Percentiles rank a stretch among this genome's conserved stretches.
Evolutionary conservation across 2,113 vertebrate species (phyloP).

Genomic region (Pachypanchax playfairii): DNA sequence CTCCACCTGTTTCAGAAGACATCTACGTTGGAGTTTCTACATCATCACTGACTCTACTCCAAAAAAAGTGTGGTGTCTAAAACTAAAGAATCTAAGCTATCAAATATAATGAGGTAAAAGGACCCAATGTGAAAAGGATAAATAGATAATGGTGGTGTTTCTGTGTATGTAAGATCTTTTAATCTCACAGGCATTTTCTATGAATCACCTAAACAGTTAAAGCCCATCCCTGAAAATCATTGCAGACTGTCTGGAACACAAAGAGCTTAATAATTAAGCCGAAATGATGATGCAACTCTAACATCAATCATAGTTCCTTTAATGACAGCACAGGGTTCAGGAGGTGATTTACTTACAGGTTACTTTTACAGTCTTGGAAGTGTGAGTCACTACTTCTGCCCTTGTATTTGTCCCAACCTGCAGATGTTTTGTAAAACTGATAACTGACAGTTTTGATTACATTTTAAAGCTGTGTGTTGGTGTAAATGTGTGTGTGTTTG

Average conservation of each 20-base stretch:
- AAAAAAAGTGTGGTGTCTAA: too few species aligned
- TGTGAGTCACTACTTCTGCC: conserved; percentile 44
- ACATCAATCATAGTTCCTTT: conserved; percentile 38
- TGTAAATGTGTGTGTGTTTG: background rate
- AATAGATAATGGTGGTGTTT: too few species aligned
- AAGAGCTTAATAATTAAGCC: conserved; percentile 20
- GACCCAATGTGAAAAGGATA: too few species aligned
- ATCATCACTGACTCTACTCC: too few species aligned
- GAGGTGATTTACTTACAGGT: conserved; percentile 23
- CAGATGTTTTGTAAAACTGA: background rate
- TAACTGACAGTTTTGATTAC: too few species aligned
- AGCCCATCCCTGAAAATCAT: conserved; percentile 25
- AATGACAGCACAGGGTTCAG: conserved; percentile 7
- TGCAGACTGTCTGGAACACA: conserved; percentile 37
- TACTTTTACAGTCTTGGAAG: conserved; percentile 13
- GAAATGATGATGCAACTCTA: conserved; percentile 7
- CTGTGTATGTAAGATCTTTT: too few species aligned
- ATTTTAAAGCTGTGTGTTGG: too few species aligned
- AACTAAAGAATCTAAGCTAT: too few species aligned
- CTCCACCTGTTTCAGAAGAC: too few species aligned
- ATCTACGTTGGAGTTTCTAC: too few species aligned
- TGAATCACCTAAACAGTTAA: background rate
- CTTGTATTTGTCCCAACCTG: background rate
- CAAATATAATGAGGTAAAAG: too few species aligned
- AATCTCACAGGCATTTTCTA: background rate